Base-by-base conservation (phyloP, 2,797 vertebrate genomes). In the Falco biarmicus region DNA sequence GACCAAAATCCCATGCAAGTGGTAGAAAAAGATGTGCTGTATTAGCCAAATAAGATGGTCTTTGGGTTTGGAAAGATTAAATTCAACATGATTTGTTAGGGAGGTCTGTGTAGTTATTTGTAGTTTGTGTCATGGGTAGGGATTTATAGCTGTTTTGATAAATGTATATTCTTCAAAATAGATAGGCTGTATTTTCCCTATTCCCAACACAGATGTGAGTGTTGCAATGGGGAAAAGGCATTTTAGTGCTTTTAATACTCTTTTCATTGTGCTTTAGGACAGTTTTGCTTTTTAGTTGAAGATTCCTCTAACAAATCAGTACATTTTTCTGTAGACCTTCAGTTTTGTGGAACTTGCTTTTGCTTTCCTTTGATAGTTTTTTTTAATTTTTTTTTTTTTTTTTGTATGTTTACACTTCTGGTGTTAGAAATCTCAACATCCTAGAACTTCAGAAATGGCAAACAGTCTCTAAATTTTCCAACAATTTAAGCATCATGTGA, bases 171-270 rank as follows among this genome's bases (percentile, higher is more conserved):
- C 84, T 90, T 84, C 90, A 59, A 11, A 93, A 71, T 1, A 86
- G 84, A 89, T 82, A 64, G 64, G 70, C 74, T 95, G 59, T 65
- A 20, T 90, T 94, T 90, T 87, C 89, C 86, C 56, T 94, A 53
- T 82, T 96, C 95, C 56, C 81, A 92, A 1, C 70, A 59, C 7
- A 0, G n/a, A 57, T 57, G 9, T 69, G 85, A 91, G 85, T 0
- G 0, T 63, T 76, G 70, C 86, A 65, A 7, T 11, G 83, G 91
- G 89, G 63, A 95, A 32, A 34, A 56, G 86, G 87, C 93, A 90
- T 87, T 96, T 95, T 93, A 95, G 74, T 95, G 89, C 88, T 95
- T 94, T 93, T 90, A 91, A 96, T 95, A 91, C 90, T 78, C 93
- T 91, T 75, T 70, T 32, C 73, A 9, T 86, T 88, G 77, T 91